A percentile compares a stretch with the other conserved stretches of the same genome.
These are phyloP conservation scores for Gymnogyps californianus DNA, from an alignment of 2,113 vertebrate species.

Conservation along the genomic window DNA sequence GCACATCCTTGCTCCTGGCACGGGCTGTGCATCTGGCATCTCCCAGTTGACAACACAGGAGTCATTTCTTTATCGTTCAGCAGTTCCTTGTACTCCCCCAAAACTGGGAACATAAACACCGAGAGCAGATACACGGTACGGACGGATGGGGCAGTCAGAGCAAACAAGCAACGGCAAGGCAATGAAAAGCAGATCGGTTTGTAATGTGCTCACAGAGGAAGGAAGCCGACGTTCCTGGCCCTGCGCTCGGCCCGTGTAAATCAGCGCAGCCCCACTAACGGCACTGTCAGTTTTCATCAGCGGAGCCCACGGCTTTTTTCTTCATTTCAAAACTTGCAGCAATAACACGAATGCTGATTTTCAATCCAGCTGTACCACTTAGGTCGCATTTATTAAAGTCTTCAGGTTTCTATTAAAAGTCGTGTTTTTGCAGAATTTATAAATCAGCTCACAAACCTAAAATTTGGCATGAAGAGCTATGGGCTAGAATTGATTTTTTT, in stretches of 20 bases:
- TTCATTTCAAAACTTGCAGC: not conserved
- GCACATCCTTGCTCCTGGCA: not conserved
- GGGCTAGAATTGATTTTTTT: constrained; percentile 2
- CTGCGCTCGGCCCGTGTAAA: rapidly evolving
- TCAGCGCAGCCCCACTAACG: not conserved
- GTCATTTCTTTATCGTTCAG: not conserved
- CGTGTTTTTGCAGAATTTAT: not conserved
- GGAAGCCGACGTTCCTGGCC: rapidly evolving
- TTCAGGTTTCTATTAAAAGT: constrained; percentile 39
- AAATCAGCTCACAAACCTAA: constrained; percentile 16
- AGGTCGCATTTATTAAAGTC: constrained; percentile 2
- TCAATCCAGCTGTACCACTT: constrained; percentile 16
- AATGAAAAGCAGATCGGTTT: not conserved
- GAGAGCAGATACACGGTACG: not conserved
- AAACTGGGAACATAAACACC: not conserved
- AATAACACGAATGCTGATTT: not conserved
- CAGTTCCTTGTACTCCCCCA: not conserved
- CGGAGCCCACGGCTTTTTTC: rapidly evolving
- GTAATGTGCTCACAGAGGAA: not conserved
- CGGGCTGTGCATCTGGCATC: not conserved
- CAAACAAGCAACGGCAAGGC: not conserved
- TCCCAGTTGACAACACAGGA: not conserved
- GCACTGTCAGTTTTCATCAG: not conserved
- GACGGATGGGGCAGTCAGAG: not conserved
- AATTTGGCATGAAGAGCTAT: constrained; percentile 17